Evolutionary conservation across 2,888 invertebrate genomes (phyloP).

Genomic region (Vesta saturnalis): DNA sequence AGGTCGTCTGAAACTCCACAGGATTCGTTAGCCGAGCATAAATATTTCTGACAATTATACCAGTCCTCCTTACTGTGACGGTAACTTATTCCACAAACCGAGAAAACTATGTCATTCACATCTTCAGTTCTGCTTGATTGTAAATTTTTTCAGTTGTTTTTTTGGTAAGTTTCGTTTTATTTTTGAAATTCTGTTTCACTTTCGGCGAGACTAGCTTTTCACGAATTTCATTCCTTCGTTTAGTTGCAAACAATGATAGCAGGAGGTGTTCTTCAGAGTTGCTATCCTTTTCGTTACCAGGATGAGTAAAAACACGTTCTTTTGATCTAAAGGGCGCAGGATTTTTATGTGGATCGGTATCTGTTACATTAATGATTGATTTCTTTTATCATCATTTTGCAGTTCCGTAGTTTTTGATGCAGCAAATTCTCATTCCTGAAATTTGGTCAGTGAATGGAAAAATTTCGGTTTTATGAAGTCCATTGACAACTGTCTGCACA

Average conservation of each 20-base stretch:
- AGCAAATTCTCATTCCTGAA: constrained; percentile 20
- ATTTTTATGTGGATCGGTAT: not conserved
- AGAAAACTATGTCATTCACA: not conserved
- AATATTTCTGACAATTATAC: constrained; percentile 2
- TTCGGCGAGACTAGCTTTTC: no score
- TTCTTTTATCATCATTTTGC: not conserved
- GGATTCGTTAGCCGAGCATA: constrained; percentile 9
- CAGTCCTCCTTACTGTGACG: constrained; percentile 4
- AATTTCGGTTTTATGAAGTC: constrained; percentile 48
- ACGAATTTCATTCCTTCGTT: not conserved
- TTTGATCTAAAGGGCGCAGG: not conserved
- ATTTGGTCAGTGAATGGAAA: constrained; percentile 28
- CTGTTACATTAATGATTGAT: not conserved
- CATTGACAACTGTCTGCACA: constrained; percentile 46
- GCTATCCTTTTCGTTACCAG: not conserved
- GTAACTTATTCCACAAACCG: not conserved
- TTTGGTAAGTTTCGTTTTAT: not conserved
- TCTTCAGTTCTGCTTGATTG: not conserved
- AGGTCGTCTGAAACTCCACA: constrained; percentile 3
- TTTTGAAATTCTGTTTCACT: not conserved
- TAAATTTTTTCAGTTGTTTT: not conserved
- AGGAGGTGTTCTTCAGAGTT: not conserved
- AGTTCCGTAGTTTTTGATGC: constrained; percentile 18
- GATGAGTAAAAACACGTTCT: not conserved
- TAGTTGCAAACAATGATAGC: not conserved